Evolutionary conservation across 2,888 invertebrate genomes (phyloP).

Genomic region (Macrosoma leucophasiata): DNA sequence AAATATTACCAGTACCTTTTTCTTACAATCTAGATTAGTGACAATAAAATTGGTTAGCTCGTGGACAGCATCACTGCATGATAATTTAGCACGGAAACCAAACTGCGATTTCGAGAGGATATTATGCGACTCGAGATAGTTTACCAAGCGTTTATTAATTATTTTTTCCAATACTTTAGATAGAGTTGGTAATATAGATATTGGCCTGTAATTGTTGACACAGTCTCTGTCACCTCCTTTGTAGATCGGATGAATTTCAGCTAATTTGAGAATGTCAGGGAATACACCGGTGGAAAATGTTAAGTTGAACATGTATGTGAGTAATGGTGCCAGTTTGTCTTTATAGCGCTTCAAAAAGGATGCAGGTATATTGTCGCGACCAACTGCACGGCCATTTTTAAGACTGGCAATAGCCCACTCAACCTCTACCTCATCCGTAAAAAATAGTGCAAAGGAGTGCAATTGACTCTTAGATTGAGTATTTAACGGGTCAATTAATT

Average conservation of each 20-base stretch:
- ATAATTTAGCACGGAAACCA: conserved; percentile 5
- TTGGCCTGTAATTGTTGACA: conserved; percentile 9
- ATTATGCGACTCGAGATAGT: conserved; percentile 6
- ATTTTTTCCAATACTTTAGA: conserved; percentile 10
- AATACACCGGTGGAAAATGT: background rate
- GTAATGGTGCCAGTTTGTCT: no score
- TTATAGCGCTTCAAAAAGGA: no score
- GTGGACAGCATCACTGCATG: conserved; percentile 10
- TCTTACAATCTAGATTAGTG: conserved; percentile 1
- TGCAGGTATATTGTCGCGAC: no score
- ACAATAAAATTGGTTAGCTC: conserved; percentile 6
- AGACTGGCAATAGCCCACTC: no score
- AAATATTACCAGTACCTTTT: background rate
- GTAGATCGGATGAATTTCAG: conserved; percentile 11
- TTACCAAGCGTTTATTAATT: conserved; percentile 6
- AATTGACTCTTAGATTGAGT: no score
- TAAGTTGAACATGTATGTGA: no score
- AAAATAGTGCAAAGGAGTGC: no score
- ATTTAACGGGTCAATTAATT: no score
- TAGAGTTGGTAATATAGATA: conserved; percentile 4
- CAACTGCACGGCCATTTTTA: no score
- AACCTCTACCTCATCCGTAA: no score
- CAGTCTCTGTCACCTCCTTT: conserved; percentile 1
- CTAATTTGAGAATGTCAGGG: conserved; percentile 3
- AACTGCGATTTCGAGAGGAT: conserved; percentile 6